Base-by-base conservation (phyloP, 2,888 invertebrate species). In the Cephus pygmeus region DNA sequence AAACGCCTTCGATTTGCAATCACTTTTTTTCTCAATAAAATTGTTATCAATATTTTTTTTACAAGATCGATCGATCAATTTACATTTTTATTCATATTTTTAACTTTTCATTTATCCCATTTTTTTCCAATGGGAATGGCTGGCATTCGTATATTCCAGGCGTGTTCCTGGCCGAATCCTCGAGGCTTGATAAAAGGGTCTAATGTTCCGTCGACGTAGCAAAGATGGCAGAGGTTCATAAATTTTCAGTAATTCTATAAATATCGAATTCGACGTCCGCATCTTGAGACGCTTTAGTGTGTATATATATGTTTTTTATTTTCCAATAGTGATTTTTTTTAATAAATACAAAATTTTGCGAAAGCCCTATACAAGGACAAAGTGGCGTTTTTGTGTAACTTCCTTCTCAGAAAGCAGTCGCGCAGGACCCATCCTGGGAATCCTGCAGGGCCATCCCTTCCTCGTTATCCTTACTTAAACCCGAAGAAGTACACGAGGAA, bases 151-250 rank as follows among this genome's bases (percentile, higher is more conserved):
- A 40, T n/a, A n/a, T n/a, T 40, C 40, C 15, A 77, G 77, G 73
- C 40, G 69, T n/a, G 73, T 80, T 77, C 76, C 40, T 82, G 79
- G 77, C 34, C 81, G 81, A 84, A 69, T 73, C 79, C 79, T 80
- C 77, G 69, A 80, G 74, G 75, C 74, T 56, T 31, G 85, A 83
- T 85, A 83, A 81, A 81, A 76, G 78, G 78, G 80, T 80, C 79
- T 83, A 80, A 77, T 80, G 77, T 73, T 12, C 34, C 9, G 6
- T 73, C n/a, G 30, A 31, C 35, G n/a, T 11, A 3, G n/a, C 30
- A n/a, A n/a, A 73, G 35, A 34, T 73, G 79, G 75, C 75, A 71
- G 35, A 76, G 77, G 77, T 81, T 83, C 81, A 82, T 82, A 84
- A 80, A 83, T 85, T 84, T 84, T 81, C 81, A 77, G 69, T 15